Conservation (phyloP, 2,113 vertebrate species). For the Choloepus hoffmanni region DNA sequence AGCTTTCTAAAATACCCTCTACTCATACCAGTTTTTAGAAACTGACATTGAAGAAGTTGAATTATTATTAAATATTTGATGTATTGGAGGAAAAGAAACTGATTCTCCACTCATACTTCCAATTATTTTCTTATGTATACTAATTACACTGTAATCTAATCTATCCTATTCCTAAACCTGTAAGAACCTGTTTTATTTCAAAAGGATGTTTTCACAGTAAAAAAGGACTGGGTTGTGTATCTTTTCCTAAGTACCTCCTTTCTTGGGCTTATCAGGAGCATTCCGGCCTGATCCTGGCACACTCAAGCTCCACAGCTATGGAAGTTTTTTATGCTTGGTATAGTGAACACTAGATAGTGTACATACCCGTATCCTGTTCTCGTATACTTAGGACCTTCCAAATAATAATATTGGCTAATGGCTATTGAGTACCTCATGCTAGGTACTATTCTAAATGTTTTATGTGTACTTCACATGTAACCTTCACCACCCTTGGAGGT, state of each 20-base stretch:
- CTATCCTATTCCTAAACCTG: not conserved
- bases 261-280: not conserved
- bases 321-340: slow-evolving; percentile 23
- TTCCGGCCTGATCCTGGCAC: not conserved
- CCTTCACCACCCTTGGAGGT: not conserved
- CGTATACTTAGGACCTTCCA: not conserved
- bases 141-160: not conserved
- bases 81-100: not conserved
- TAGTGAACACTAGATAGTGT: slow-evolving; percentile 26
- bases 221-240: not conserved
- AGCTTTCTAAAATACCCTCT: slow-evolving; percentile 50
- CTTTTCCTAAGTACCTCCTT: not conserved
- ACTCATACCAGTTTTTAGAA: slow-evolving; percentile 1
- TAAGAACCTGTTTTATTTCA: slow-evolving; percentile 40
- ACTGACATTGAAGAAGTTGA: not conserved
- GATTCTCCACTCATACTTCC: slow-evolving; percentile 14
- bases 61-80: slow-evolving; percentile 31
- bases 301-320: not conserved
- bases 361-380: not conserved
- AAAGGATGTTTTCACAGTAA: slow-evolving; percentile 48
- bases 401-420: not conserved
- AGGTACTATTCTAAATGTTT: not conserved
- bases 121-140: slow-evolving; percentile 50
- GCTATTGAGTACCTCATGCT: slow-evolving; percentile 29
- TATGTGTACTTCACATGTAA: slow-evolving; percentile 18